Evolutionary conservation across 1,140 invertebrate genomes (phyloP).

Genomic region (Drosophila athabasca): DNA sequence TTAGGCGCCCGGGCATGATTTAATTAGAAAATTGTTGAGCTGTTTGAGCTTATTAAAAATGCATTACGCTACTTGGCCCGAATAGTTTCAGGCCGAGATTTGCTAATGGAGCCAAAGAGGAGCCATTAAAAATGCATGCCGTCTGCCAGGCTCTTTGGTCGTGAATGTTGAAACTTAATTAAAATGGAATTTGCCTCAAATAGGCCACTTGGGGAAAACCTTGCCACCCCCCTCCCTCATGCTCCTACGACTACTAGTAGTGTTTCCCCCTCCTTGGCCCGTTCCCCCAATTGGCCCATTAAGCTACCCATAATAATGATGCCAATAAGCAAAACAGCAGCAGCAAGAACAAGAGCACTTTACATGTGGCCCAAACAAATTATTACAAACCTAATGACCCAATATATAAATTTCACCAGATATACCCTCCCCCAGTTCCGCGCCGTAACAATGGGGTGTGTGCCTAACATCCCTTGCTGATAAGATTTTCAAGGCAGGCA

Average conservation of each 20-base stretch:
- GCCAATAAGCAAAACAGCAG: conserved; percentile 52
- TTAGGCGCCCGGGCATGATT: conserved; percentile 48
- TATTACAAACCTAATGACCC: conserved; percentile 78
- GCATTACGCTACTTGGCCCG: conserved; percentile 33
- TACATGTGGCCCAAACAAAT: conserved; percentile 72
- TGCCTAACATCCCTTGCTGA: conserved; percentile 46
- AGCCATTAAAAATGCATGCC: conserved; percentile 69
- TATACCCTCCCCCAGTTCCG: neutral
- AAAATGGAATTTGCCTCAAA: conserved; percentile 53
- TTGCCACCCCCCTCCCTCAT: conserved; percentile 4
- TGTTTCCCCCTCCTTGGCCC: neutral
- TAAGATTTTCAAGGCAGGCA: conserved; percentile 33
- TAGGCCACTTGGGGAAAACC: conserved; percentile 51
- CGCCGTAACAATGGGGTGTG: conserved; percentile 42
- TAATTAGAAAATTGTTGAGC: conserved; percentile 73
- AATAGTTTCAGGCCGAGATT: conserved; percentile 30
- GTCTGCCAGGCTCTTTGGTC: conserved; percentile 14
- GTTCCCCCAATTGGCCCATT: conserved; percentile 46
- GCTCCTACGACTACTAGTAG: no score
- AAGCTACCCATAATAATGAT: conserved; percentile 66
- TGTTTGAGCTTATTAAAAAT: conserved; percentile 55
- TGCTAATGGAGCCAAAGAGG: conserved; percentile 52
- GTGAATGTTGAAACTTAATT: conserved; percentile 53
- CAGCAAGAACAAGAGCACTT: conserved; percentile 49
- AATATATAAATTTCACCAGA: conserved; percentile 68